Conservation (phyloP, 1,140 invertebrate genomes). For the Thaumetopoea pityocampa region DNA sequence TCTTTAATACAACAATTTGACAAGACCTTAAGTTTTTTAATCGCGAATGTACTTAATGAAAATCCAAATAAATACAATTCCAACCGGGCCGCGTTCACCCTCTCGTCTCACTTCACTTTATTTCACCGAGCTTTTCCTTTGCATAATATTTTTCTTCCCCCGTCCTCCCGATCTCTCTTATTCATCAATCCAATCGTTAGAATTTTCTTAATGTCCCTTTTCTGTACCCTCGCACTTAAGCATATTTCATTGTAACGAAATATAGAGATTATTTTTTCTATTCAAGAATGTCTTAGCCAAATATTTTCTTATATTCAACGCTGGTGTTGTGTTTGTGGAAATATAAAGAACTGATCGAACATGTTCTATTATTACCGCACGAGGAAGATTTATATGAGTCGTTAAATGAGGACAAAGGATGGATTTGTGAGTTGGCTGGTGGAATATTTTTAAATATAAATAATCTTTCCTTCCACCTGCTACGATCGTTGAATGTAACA, state of each 20-base stretch:
- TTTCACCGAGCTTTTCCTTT: conserved; percentile 23
- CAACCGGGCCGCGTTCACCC: conserved; percentile 23
- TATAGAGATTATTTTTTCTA: conserved; percentile 27
- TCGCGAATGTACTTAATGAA: conserved; percentile 13
- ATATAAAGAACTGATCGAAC: conserved; percentile 1
- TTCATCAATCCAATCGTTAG: conserved; percentile 48
- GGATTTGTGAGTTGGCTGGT: too few relatives aligned
- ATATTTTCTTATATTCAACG: conserved; percentile 1
- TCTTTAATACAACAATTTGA: too few relatives aligned
- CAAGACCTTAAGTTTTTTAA: too few relatives aligned
- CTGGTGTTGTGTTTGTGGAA: conserved; percentile 5
- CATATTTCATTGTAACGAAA: conserved; percentile 29
- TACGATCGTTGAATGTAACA: too few relatives aligned
- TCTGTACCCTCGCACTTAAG: conserved; percentile 21
- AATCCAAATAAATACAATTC: conserved; percentile 45
- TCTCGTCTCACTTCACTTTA: conserved; percentile 28
- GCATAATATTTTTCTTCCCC: conserved; percentile 24
- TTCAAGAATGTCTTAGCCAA: conserved; percentile 10
- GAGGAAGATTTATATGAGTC: too few relatives aligned
- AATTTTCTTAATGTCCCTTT: conserved; percentile 38
- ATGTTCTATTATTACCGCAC: not conserved
- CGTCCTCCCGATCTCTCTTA: conserved; percentile 30
- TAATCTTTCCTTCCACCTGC: too few relatives aligned
- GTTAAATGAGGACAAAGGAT: too few relatives aligned
- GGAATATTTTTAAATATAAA: too few relatives aligned